Conservation (phyloP, 2,113 vertebrate species). For the Myrmecophaga tridactyla region DNA sequence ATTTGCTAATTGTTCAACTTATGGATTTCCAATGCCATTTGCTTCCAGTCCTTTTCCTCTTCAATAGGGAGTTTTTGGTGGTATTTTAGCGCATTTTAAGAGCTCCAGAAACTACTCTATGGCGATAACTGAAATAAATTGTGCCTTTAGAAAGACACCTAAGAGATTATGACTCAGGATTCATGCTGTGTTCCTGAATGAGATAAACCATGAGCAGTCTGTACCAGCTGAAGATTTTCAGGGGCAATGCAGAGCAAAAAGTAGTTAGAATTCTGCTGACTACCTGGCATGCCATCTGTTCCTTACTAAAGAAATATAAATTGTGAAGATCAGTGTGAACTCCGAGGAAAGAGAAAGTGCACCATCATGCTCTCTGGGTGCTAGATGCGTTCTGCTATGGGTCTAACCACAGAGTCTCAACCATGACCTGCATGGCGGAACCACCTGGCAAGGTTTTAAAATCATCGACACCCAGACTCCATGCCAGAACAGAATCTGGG, state of each 20-base stretch:
- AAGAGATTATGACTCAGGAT: slow-evolving; percentile 37
- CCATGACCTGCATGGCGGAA: neutral
- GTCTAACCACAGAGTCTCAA: too few species aligned
- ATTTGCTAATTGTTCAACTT: slow-evolving; percentile 41
- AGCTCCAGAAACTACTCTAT: neutral
- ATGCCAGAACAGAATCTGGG: neutral
- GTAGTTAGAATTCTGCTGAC: neutral
- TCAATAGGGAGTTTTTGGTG: slow-evolving; percentile 15
- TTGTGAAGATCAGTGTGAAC: neutral
- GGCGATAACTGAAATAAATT: slow-evolving; percentile 24
- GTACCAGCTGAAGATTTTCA: slow-evolving; percentile 3
- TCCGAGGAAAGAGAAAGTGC: neutral
- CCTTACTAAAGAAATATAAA: neutral
- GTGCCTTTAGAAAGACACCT: neutral
- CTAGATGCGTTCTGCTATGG: neutral
- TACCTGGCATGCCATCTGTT: neutral
- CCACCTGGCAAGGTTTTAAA: neutral
- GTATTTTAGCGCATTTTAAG: neutral
- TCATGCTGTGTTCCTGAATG: neutral
- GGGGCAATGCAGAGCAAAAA: neutral
- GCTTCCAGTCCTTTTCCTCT: neutral
- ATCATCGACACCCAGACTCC: neutral
- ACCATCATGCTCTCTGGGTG: neutral
- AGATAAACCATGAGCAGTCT: neutral
- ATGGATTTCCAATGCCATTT: slow-evolving; percentile 58